phyloP scores from a whole-genome alignment of 2,797 vertebrate species.

The Myotis daubentonii region DNA sequence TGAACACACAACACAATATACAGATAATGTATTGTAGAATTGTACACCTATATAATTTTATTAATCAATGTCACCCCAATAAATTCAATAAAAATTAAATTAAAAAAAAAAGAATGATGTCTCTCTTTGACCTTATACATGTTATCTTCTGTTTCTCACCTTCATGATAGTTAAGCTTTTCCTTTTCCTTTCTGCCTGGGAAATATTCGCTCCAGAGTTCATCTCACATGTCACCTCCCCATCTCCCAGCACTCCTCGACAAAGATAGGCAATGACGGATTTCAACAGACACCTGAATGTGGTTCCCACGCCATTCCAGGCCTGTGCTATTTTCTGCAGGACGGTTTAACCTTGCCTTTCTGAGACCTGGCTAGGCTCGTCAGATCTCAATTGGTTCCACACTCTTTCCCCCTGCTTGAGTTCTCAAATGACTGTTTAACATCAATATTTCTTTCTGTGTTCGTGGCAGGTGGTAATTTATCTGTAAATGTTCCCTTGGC shows the following conservation, averaged over 20 bases:
- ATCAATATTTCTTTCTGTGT: slow-evolving; percentile 62
- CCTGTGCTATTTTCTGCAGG: not conserved
- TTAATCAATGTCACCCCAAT: not conserved
- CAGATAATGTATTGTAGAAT: not conserved
- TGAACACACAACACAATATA: not conserved
- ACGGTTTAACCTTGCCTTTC: slow-evolving; percentile 35
- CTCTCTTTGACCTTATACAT: not conserved
- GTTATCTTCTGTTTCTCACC: not conserved
- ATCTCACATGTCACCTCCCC: not conserved
- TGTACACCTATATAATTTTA: not conserved
- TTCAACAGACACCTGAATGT: not conserved
- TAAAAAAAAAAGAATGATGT: not conserved
- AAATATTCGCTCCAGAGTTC: slow-evolving; percentile 5
- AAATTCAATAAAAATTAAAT: not conserved
- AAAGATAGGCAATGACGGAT: not conserved
- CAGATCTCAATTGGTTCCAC: not conserved
- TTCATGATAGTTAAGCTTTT: not conserved
- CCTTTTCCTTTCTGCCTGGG: slow-evolving; percentile 6
- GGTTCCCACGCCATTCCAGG: not conserved
- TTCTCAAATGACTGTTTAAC: slow-evolving; percentile 59
- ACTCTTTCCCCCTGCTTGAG: not conserved
- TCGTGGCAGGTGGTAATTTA: slow-evolving; percentile 69
- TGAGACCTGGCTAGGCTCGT: not conserved
- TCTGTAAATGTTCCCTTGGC: slow-evolving; percentile 71
- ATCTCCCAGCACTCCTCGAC: not conserved